Conservation (phyloP, 2,797 vertebrate species). For the Myotis planiceps region DNA sequence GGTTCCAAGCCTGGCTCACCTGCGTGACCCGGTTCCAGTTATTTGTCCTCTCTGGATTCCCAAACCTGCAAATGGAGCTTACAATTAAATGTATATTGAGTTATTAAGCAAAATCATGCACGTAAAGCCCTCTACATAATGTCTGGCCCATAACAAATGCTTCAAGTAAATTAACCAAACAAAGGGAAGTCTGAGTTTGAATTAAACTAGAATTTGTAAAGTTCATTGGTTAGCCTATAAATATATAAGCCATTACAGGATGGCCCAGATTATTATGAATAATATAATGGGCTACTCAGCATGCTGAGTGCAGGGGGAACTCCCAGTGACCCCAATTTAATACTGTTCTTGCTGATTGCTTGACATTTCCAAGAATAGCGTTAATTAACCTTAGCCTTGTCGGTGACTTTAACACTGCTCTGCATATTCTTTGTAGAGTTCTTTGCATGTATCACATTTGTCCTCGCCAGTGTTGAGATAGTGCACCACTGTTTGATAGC, state of each 20-base stretch:
- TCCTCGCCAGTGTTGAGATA: background rate
- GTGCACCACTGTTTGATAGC: background rate
- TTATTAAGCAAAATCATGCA: background rate
- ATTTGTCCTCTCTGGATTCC: background rate
- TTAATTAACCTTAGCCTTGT: slow-evolving; percentile 57
- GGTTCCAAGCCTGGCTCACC: background rate
- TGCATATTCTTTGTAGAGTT: background rate
- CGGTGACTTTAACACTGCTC: background rate
- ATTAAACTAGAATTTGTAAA: slow-evolving; percentile 43
- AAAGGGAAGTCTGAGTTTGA: slow-evolving; percentile 32
- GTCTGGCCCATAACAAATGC: background rate
- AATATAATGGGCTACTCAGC: slow-evolving; percentile 8
- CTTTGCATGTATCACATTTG: background rate
- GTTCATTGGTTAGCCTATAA: background rate
- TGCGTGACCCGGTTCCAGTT: background rate
- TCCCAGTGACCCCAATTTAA: slow-evolving; percentile 52
- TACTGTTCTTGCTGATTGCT: background rate
- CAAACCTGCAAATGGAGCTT: background rate
- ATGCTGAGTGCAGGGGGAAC: background rate
- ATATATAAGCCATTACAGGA: background rate
- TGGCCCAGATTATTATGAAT: background rate
- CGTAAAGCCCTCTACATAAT: background rate
- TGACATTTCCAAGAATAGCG: slow-evolving; percentile 67
- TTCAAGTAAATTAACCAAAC: background rate
- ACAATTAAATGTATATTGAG: background rate